Evolutionary conservation across 2,888 invertebrate species (phyloP).

Genomic region (Ectemnius cavifrons): DNA sequence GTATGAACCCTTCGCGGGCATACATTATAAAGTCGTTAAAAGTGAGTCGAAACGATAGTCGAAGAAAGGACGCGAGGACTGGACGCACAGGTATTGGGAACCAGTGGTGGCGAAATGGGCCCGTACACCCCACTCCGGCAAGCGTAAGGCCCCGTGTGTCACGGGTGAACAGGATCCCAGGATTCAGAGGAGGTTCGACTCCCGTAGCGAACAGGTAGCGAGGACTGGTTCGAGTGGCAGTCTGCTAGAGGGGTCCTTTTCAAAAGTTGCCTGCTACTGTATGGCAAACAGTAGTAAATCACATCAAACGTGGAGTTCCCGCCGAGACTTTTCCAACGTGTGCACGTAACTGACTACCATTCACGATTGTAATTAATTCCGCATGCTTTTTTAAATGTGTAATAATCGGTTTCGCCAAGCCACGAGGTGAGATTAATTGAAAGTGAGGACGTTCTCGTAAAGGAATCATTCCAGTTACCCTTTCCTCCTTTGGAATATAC

Average conservation of each 20-base stretch:
- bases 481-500: too few relatives aligned
- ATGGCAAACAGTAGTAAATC: too few relatives aligned
- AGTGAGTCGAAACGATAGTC: neutral
- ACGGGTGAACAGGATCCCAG: conserved; percentile 67
- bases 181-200: conserved; percentile 57
- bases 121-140: conserved; percentile 43
- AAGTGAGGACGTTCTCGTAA: too few relatives aligned
- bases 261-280: neutral
- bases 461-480: too few relatives aligned
- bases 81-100: conserved; percentile 13
- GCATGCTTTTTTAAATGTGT: too few relatives aligned
- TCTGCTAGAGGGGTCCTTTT: conserved; percentile 15
- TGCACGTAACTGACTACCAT: too few relatives aligned
- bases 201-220: conserved; percentile 44
- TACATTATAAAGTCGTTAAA: conserved; percentile 1
- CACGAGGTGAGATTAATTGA: too few relatives aligned
- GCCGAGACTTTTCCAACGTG: too few relatives aligned
- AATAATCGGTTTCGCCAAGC: too few relatives aligned
- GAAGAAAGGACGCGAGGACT: neutral
- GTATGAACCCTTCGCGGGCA: neutral
- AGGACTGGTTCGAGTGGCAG: conserved; percentile 9
- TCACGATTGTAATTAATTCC: too few relatives aligned
- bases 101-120: conserved; percentile 19
- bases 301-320: too few relatives aligned
- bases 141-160: conserved; percentile 69